These are phyloP conservation scores for Egretta garzetta DNA, from an alignment of 2,113 vertebrate species.

Conservation along the genomic window DNA sequence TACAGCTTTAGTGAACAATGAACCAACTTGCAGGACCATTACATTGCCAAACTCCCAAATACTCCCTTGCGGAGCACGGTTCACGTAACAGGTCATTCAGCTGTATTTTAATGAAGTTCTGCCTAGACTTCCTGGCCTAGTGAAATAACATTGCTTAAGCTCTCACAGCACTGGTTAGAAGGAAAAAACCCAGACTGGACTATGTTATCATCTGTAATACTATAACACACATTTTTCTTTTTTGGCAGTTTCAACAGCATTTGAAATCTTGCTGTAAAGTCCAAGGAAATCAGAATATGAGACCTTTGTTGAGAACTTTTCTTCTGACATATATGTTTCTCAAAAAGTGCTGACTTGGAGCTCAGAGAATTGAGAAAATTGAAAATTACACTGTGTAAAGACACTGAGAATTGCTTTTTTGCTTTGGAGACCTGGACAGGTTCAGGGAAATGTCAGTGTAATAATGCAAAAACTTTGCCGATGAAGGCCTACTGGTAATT, in stretches of 20 bases:
- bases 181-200: slow-evolving; percentile 55
- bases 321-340: slow-evolving; percentile 66
- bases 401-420: neutral
- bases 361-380: slow-evolving; percentile 44
- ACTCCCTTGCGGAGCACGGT: neutral
- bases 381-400: slow-evolving; percentile 40
- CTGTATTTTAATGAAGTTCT: slow-evolving; percentile 35
- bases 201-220: slow-evolving; percentile 71
- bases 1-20: neutral
- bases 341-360: slow-evolving; percentile 57
- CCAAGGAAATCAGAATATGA: slow-evolving; percentile 79
- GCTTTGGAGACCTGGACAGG: neutral
- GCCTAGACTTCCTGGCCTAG: slow-evolving; percentile 24
- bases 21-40: neutral
- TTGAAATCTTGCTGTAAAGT: slow-evolving; percentile 61
- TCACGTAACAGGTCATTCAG: neutral
- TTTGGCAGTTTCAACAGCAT: slow-evolving; percentile 50
- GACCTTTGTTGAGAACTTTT: slow-evolving; percentile 64
- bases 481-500: neutral
- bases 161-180: slow-evolving; percentile 40
- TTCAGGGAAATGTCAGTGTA: slow-evolving; percentile 39
- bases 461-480: neutral
- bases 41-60: neutral
- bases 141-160: slow-evolving; percentile 57
- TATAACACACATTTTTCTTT: slow-evolving; percentile 64